Percentiles rank a stretch among this genome's conserved stretches.
Conservation (phyloP, 1,140 invertebrate genomes). For the Lamellibrachia luymesi region DNA sequence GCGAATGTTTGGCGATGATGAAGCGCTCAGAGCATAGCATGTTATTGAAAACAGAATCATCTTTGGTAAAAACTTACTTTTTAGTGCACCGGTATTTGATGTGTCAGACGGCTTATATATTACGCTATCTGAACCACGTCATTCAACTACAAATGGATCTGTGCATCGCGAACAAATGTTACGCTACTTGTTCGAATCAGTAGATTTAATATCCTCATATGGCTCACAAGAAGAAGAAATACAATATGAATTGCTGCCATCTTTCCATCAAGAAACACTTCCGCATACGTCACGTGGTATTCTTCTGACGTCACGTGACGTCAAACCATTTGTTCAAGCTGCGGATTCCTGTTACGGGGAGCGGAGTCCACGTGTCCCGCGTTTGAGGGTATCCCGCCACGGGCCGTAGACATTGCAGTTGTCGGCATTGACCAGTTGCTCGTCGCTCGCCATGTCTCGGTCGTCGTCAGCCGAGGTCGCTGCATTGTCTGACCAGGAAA, state of each 20-base stretch:
- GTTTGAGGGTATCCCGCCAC: background rate
- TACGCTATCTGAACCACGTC: background rate
- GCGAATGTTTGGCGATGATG: background rate
- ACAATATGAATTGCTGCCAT: too few relatives aligned
- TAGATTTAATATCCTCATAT: background rate
- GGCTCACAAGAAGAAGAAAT: too few relatives aligned
- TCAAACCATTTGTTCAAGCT: background rate
- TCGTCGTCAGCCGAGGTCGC: background rate
- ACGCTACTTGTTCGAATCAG: background rate
- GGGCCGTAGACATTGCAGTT: background rate
- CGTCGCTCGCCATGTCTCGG: background rate
- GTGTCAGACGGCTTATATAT: background rate
- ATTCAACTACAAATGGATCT: background rate
- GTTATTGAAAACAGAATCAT: background rate
- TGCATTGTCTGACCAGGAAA: background rate
- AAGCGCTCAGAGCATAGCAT: background rate
- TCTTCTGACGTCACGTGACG: constrained; percentile 3
- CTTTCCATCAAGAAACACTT: background rate
- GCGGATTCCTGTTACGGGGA: background rate
- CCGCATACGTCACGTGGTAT: background rate
- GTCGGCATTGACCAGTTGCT: background rate
- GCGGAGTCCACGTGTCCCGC: background rate
- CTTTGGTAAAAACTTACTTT: background rate
- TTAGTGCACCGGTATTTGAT: background rate
- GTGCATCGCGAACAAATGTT: background rate